Percentiles rank a stretch among this genome's conserved stretches.
phyloP scores from a whole-genome alignment of 2,797 vertebrate species.

The Sternarchorhynchus goeldii region DNA sequence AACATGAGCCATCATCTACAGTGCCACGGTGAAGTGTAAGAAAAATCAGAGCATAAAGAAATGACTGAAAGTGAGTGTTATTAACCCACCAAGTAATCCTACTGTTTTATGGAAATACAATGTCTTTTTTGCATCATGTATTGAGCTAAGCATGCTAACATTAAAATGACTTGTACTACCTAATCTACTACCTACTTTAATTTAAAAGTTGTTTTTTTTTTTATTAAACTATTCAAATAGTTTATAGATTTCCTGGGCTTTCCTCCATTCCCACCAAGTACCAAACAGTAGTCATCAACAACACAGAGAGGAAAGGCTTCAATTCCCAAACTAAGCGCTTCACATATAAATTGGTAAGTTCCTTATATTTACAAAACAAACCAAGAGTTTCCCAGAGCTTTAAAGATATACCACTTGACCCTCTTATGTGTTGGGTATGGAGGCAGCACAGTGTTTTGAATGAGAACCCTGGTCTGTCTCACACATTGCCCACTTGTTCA shows the following conservation, averaged over 20 bases:
- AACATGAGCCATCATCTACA: no score
- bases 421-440: not conserved
- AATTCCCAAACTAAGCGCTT: constrained; percentile 75
- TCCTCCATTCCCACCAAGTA: constrained; percentile 70
- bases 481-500: constrained; percentile 53
- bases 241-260: constrained; percentile 45
- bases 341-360: constrained; percentile 63
- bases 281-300: constrained; percentile 53
- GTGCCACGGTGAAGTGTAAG: constrained; percentile 5
- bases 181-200: no score
- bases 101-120: not conserved
- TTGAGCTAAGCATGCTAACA: no score
- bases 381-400: no score
- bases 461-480: no score
- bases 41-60: constrained; percentile 43
- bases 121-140: not conserved
- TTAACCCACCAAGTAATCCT: not conserved
- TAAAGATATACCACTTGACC: not conserved
- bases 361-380: not conserved
- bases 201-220: no score
- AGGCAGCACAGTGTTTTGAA: no score
- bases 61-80: constrained; percentile 54
- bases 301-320: constrained; percentile 72
- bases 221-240: constrained; percentile 43
- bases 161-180: no score